Evolutionary conservation across 1,140 invertebrate species (phyloP).

Genomic region (Spodoptera litura): DNA sequence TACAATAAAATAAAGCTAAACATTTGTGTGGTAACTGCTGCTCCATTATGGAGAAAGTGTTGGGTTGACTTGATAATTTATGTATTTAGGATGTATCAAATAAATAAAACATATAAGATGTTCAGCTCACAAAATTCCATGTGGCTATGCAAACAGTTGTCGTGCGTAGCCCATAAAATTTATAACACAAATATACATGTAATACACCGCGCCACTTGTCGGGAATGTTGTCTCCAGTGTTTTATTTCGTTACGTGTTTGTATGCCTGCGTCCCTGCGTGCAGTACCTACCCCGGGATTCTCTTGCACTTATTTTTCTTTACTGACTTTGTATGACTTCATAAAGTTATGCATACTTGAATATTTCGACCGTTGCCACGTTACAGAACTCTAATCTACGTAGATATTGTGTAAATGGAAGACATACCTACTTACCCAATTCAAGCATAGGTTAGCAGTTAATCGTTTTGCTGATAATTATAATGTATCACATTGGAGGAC

Average conservation of each 20-base stretch:
- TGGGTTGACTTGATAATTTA: conserved; percentile 37
- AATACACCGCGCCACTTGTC: conserved; percentile 54
- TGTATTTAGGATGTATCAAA: conserved; percentile 44
- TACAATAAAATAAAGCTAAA: conserved; percentile 10
- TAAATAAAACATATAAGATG: conserved; percentile 26
- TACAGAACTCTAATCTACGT: background rate
- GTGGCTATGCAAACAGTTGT: conserved; percentile 69
- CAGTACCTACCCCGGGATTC: conserved; percentile 34
- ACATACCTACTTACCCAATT: background rate
- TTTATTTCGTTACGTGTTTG: conserved; percentile 68
- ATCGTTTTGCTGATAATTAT: conserved; percentile 33
- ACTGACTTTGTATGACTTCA: background rate
- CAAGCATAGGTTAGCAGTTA: background rate
- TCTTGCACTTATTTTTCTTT: conserved; percentile 22
- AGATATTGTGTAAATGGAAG: conserved; percentile 11
- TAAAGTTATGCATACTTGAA: background rate
- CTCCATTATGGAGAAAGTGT: conserved; percentile 17
- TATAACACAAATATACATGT: conserved; percentile 74
- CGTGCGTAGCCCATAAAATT: conserved; percentile 67
- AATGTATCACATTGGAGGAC: conserved; percentile 18
- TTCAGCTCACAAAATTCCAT: conserved; percentile 65
- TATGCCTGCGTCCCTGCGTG: conserved; percentile 46
- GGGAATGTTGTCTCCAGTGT: conserved; percentile 67
- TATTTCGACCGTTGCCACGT: background rate
- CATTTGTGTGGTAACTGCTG: conserved; percentile 16